A percentile compares a stretch with the other conserved stretches of the same genome.
These are phyloP conservation scores for Megaptera novaeangliae DNA, from an alignment of 2,113 vertebrate genomes.

Conservation along the genomic window DNA sequence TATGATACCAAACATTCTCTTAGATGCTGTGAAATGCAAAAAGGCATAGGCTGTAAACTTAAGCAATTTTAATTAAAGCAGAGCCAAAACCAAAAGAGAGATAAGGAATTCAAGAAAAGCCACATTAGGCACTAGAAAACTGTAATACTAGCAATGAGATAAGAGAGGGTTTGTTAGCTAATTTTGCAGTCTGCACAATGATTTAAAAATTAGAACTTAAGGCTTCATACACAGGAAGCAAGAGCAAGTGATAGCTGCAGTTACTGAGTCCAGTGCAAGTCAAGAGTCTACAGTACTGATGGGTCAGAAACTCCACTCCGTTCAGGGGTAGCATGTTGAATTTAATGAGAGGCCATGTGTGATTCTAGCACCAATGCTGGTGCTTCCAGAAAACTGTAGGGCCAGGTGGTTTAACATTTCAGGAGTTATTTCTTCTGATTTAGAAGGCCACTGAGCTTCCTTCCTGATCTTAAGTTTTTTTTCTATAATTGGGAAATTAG, in stretches of 20 bases:
- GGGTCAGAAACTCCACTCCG: neutral
- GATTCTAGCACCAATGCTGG: neutral
- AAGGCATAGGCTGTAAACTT: neutral
- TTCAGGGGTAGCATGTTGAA: neutral
- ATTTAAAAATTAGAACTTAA: neutral
- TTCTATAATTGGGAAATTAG: neutral
- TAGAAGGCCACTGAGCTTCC: neutral
- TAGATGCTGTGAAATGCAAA: neutral
- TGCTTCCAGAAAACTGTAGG: neutral
- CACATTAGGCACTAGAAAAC: neutral
- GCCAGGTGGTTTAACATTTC: neutral
- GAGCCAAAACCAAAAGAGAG: neutral
- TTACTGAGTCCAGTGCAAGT: neutral
- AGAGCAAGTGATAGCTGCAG: neutral
- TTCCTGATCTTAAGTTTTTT: neutral
- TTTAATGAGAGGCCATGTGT: neutral
- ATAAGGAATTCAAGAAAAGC: neutral
- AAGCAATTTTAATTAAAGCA: neutral
- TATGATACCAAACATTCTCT: neutral
- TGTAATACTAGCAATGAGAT: neutral
- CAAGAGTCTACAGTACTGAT: neutral
- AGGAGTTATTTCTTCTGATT: neutral
- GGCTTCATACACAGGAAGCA: neutral
- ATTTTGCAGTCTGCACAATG: neutral
- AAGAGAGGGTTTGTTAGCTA: neutral